Conservation (phyloP, 2,113 vertebrate genomes). For the Maccullochella peelii region DNA sequence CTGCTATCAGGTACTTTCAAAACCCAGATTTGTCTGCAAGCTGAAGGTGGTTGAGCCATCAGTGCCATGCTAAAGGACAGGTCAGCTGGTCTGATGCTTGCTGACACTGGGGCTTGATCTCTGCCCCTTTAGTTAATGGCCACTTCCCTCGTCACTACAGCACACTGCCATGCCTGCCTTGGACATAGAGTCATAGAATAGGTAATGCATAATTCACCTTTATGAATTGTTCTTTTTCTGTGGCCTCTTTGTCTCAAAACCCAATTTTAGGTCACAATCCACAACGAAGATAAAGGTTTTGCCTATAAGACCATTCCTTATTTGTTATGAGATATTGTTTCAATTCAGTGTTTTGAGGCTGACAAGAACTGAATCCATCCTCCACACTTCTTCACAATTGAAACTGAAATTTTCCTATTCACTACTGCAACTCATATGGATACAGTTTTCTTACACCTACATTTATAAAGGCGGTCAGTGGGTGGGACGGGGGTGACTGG, state of each 20-base stretch:
- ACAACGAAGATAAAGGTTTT: neutral
- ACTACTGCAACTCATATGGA: conserved; percentile 24
- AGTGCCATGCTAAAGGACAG: neutral
- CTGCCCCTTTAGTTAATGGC: conserved; percentile 4
- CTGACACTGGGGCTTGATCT: neutral
- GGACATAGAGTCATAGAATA: neutral
- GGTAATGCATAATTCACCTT: neutral
- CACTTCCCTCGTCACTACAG: neutral
- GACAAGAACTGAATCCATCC: conserved; percentile 26
- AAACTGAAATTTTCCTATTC: conserved; percentile 20
- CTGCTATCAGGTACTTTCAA: neutral
- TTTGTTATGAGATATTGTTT: neutral
- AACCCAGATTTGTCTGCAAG: neutral
- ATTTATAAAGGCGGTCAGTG: conserved; percentile 60
- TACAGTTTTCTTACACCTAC: conserved; percentile 56
- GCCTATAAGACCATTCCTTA: neutral
- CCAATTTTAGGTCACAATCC: conserved; percentile 1
- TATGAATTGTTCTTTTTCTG: neutral
- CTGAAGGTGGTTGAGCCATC: neutral
- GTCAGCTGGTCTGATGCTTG: neutral
- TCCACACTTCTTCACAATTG: conserved; percentile 19
- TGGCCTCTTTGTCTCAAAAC: neutral
- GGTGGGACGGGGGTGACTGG: conserved; percentile 55
- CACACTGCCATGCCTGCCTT: neutral
- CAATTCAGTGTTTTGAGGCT: conserved; percentile 12